Evolutionary conservation across 2,888 invertebrate species (phyloP).

Genomic region (Himalopsyche anomala): DNA sequence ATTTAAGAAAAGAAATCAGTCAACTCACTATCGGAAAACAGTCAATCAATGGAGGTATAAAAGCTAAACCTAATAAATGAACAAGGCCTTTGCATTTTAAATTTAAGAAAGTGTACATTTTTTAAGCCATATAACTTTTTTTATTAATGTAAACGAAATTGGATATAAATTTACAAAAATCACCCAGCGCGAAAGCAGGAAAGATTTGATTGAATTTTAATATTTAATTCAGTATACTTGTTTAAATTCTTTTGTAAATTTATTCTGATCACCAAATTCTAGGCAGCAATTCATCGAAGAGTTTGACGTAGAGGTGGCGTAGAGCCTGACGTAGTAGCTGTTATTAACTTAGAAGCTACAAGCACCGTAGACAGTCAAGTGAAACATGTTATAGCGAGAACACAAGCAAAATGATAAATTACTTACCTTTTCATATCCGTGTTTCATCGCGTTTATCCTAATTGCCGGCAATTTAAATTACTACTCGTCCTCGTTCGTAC

Average conservation of each 20-base stretch:
- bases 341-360: not conserved
- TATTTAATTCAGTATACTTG: no score
- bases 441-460: conserved; percentile 64
- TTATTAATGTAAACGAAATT: no score
- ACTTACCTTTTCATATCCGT: conserved; percentile 63
- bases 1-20: no score
- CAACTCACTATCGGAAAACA: no score
- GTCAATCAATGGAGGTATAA: no score
- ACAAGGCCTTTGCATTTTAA: no score
- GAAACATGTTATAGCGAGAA: not conserved
- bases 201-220: no score
- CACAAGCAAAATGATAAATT: conserved; percentile 56
- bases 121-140: no score
- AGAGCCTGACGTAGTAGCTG: not conserved
- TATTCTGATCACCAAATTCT: not conserved
- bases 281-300: not conserved
- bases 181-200: no score
- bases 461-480: conserved; percentile 63
- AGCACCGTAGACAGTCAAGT: not conserved
- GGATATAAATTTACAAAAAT: no score
- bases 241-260: not conserved
- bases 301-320: not conserved
- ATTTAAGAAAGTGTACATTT: no score
- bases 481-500: conserved; percentile 38
- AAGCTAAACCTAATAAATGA: no score